Conservation (phyloP, 2,113 vertebrate species). For the Rhea americana region DNA sequence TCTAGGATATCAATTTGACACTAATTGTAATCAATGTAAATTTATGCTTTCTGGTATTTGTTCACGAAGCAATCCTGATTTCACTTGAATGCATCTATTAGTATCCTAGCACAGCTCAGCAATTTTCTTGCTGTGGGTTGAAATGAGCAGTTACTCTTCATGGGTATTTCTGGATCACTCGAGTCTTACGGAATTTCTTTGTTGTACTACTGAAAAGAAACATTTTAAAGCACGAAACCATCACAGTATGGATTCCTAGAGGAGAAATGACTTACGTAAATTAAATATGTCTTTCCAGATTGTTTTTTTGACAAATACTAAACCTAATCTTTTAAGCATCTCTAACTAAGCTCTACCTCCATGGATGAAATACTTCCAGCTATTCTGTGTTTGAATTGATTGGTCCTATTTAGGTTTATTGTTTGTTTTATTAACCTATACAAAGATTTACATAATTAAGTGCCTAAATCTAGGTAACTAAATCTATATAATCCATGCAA, state of each 20-base stretch:
- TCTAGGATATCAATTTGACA: conserved; percentile 35
- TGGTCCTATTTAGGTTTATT: too few relatives aligned
- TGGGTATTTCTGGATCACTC: background rate
- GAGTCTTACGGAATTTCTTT: background rate
- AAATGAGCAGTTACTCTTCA: background rate
- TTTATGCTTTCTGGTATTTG: conserved; percentile 45
- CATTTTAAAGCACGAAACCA: background rate
- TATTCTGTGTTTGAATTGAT: background rate
- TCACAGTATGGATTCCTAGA: background rate
- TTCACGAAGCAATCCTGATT: conserved; percentile 22
- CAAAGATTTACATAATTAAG: background rate
- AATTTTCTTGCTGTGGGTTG: background rate
- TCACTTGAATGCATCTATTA: background rate
- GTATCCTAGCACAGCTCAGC: background rate
- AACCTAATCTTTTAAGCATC: background rate
- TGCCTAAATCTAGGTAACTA: background rate
- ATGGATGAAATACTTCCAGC: background rate
- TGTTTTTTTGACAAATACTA: background rate
- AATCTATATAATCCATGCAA: background rate
- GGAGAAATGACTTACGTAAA: background rate
- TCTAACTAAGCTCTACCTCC: background rate
- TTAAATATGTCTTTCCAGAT: background rate
- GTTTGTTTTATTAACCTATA: background rate
- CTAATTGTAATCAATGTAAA: conserved; percentile 65
- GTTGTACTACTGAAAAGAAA: background rate